Conservation (phyloP, 2,797 vertebrate genomes). For the Lithobates sylvaticus region DNA sequence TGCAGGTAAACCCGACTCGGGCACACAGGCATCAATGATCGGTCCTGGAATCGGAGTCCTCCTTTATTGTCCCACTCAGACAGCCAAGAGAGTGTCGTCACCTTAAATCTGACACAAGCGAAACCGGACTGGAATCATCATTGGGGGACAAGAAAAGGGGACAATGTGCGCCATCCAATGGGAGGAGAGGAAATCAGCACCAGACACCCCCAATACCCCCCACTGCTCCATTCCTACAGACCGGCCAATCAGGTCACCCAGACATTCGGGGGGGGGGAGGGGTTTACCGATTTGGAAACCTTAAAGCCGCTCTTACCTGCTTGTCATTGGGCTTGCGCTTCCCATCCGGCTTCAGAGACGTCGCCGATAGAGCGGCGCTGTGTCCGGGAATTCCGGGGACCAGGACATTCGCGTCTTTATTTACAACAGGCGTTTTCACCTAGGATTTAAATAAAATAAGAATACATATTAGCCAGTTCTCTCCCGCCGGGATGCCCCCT, state of each 20-base stretch:
- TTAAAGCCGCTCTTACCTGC: conserved; percentile 78
- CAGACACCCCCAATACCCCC: too few relatives aligned
- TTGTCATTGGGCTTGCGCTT: conserved; percentile 87
- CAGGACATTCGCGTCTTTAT: conserved; percentile 85
- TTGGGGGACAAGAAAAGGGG: neutral
- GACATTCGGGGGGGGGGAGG: too few relatives aligned
- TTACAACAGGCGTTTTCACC: conserved; percentile 92
- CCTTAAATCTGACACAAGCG: conserved; percentile 8
- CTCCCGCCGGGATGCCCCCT: too few relatives aligned
- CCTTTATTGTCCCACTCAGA: conserved; percentile 32
- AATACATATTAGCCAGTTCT: too few relatives aligned
- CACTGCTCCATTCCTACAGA: too few relatives aligned
- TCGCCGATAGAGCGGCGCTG: conserved; percentile 78
- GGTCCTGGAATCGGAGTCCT: too few relatives aligned
- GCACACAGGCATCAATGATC: too few relatives aligned
- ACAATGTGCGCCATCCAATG: too few relatives aligned
- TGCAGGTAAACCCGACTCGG: too few relatives aligned
- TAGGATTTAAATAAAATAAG: conserved; percentile 65
- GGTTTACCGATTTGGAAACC: too few relatives aligned
- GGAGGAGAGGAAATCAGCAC: too few relatives aligned
- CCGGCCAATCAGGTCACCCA: too few relatives aligned
- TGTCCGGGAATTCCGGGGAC: conserved; percentile 94
- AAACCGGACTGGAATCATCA: conserved; percentile 50
- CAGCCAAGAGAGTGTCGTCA: conserved; percentile 49
- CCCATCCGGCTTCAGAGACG: conserved; percentile 76